Percentiles rank a stretch among this genome's conserved stretches.
Evolutionary conservation across 2,888 invertebrate genomes (phyloP).

Genomic region (Chironomus riparius): DNA sequence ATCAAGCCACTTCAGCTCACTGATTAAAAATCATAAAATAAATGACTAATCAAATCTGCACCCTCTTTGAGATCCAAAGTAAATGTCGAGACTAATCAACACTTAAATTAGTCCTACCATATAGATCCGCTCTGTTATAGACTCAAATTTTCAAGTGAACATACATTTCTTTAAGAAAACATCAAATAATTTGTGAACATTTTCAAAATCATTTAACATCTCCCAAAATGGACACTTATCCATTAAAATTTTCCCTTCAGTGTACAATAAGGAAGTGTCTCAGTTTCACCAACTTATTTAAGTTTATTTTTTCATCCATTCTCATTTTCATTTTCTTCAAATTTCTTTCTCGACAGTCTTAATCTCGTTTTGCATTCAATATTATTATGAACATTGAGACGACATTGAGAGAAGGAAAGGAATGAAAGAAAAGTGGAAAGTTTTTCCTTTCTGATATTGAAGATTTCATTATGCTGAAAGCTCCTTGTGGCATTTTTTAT

Average conservation of each 20-base stretch:
- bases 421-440: background rate
- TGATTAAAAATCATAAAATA: too few species aligned
- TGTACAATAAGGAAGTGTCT: background rate
- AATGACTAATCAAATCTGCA: too few species aligned
- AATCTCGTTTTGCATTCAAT: conserved; percentile 18
- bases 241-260: background rate
- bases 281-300: conserved; percentile 17
- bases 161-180: too few species aligned
- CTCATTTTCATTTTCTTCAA: too few species aligned
- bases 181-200: background rate
- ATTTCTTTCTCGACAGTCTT: background rate
- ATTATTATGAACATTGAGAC: conserved; percentile 4
- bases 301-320: background rate
- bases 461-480: background rate
- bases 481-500: background rate
- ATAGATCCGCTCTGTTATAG: too few species aligned
- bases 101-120: too few species aligned
- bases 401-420: background rate
- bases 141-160: too few species aligned
- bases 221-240: background rate
- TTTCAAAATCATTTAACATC: background rate
- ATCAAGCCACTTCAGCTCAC: too few species aligned
- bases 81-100: too few species aligned
- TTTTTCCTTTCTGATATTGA: too few species aligned
- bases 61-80: too few species aligned